Percentiles rank a stretch among this genome's conserved stretches.
phyloP scores from a whole-genome alignment of 2,113 vertebrate genomes.

The Pan troglodytes region NHGRI_mPanTro3-v2.1_pri NC_072408.2:57420001-57420500 shows the following conservation, averaged over 20 bases:
- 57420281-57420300: background rate
- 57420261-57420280: background rate
- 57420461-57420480: background rate
- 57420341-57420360: background rate
- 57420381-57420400: background rate
- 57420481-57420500: background rate
- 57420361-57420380: background rate
- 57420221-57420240: background rate
- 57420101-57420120: background rate
- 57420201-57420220: background rate
- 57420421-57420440: background rate
- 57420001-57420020: background rate
- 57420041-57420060: background rate
- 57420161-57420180: background rate
- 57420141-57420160: background rate
- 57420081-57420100: background rate
- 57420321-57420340: background rate
- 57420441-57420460: background rate
- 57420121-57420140: background rate
- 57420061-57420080: background rate
- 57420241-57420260: background rate
- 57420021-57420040: background rate
- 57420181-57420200: background rate
- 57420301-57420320: background rate
- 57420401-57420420: background rate